phyloP scores from a whole-genome alignment of 2,888 invertebrate genomes.

The Carpatolechia fugitivella region DNA sequence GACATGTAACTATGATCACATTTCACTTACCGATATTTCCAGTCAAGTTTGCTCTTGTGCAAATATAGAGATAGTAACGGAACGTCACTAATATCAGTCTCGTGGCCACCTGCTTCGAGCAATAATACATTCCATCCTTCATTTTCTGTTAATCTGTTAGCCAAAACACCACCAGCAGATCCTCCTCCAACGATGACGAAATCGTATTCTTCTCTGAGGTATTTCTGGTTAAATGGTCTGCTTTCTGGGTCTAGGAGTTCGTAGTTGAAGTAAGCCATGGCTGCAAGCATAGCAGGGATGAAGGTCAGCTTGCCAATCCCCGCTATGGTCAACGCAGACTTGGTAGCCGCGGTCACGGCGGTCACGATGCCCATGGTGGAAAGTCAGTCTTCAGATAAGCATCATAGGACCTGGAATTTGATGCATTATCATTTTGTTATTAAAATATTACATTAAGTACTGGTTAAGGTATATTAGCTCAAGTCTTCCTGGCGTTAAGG shows the following conservation, averaged over 20 bases:
- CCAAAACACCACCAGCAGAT: constrained; percentile 90
- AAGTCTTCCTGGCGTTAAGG: no score
- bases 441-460: no score
- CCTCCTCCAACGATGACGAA: constrained; percentile 91
- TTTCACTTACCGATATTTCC: constrained; percentile 87
- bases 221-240: constrained; percentile 84
- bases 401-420: constrained; percentile 3
- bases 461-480: no score
- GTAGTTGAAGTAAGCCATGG: constrained; percentile 90
- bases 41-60: constrained; percentile 93
- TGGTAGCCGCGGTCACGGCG: constrained; percentile 82
- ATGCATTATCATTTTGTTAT: not conserved
- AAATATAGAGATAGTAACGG: constrained; percentile 92
- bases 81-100: constrained; percentile 92
- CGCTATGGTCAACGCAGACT: constrained; percentile 84
- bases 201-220: constrained; percentile 85
- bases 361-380: constrained; percentile 58
- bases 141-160: constrained; percentile 88
- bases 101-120: constrained; percentile 92
- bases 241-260: constrained; percentile 92
- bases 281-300: constrained; percentile 86
- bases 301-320: constrained; percentile 86
- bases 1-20: no score
- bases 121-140: constrained; percentile 88
- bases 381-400: not conserved